Conservation (phyloP, 2,888 invertebrate species). For the Mellilla xanthometata region DNA sequence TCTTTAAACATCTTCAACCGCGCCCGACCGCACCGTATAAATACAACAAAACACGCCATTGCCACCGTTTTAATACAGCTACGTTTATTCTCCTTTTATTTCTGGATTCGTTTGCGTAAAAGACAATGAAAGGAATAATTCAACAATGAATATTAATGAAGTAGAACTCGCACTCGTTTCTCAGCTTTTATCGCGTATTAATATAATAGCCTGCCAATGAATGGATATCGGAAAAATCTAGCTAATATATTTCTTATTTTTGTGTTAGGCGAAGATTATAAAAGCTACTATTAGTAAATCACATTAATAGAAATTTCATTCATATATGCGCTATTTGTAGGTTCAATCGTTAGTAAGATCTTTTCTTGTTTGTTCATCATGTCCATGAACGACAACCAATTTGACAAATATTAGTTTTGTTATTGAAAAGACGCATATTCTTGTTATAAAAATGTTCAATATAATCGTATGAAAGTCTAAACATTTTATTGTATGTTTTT, state of each 20-base stretch:
- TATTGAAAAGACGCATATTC: too few species aligned
- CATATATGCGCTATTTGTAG: slow-evolving; percentile 16
- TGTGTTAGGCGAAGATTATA: slow-evolving; percentile 3
- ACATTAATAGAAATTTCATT: slow-evolving; percentile 14
- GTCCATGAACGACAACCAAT: too few species aligned
- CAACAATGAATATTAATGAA: slow-evolving; percentile 75
- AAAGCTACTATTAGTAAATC: slow-evolving; percentile 12
- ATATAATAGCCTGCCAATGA: slow-evolving; percentile 54
- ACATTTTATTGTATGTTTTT: too few species aligned
- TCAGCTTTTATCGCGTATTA: slow-evolving; percentile 63
- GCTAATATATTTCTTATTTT: slow-evolving; percentile 39
- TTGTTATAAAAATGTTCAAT: too few species aligned
- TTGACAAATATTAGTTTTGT: too few species aligned
- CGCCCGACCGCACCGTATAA: slow-evolving; percentile 27
- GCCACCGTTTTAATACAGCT: slow-evolving; percentile 49
- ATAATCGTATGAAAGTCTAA: too few species aligned
- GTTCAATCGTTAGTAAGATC: too few species aligned
- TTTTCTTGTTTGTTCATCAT: too few species aligned
- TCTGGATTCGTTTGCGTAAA: slow-evolving; percentile 58
- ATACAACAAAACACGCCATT: slow-evolving; percentile 42
- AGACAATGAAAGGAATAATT: slow-evolving; percentile 73
- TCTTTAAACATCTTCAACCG: slow-evolving; percentile 23
- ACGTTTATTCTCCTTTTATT: slow-evolving; percentile 54
- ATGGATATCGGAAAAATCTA: slow-evolving; percentile 52
- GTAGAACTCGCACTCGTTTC: slow-evolving; percentile 63